Evolutionary conservation across 1,140 invertebrate genomes (phyloP).

Genomic region (Drosophila seguyi): DNA sequence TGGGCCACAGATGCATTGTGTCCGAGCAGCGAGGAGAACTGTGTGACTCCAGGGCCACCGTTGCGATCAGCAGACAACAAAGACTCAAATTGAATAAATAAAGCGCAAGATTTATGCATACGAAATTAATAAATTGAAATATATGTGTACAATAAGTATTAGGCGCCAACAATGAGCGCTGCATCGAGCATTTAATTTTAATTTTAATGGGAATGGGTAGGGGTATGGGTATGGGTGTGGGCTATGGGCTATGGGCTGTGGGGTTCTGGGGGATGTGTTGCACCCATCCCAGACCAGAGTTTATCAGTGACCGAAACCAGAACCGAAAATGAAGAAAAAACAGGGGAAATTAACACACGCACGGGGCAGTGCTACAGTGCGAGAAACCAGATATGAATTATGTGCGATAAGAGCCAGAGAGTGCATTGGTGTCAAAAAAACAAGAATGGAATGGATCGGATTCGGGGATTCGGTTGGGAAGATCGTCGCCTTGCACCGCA

Average conservation of each 20-base stretch:
- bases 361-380: constrained; percentile 43
- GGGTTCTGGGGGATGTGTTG: constrained; percentile 1
- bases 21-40: constrained; percentile 23
- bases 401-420: constrained; percentile 73
- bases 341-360: constrained; percentile 69
- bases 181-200: constrained; percentile 74
- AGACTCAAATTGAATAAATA: constrained; percentile 83
- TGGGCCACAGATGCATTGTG: constrained; percentile 42
- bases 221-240: not conserved
- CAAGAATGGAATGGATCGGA: constrained; percentile 38
- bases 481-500: constrained; percentile 14
- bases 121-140: constrained; percentile 83
- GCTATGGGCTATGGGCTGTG: not conserved
- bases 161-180: constrained; percentile 66
- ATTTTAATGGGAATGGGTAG: constrained; percentile 14
- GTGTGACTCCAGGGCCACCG: constrained; percentile 60
- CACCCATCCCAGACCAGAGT: constrained; percentile 31
- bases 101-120: constrained; percentile 81
- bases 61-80: constrained; percentile 74
- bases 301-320: constrained; percentile 52
- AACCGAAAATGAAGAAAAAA: constrained; percentile 20
- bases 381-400: constrained; percentile 82
- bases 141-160: constrained; percentile 71
- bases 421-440: constrained; percentile 80
- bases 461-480: constrained; percentile 2